phyloP scores from a whole-genome alignment of 2,888 invertebrate species.

The Drosophila paramelanica region DNA sequence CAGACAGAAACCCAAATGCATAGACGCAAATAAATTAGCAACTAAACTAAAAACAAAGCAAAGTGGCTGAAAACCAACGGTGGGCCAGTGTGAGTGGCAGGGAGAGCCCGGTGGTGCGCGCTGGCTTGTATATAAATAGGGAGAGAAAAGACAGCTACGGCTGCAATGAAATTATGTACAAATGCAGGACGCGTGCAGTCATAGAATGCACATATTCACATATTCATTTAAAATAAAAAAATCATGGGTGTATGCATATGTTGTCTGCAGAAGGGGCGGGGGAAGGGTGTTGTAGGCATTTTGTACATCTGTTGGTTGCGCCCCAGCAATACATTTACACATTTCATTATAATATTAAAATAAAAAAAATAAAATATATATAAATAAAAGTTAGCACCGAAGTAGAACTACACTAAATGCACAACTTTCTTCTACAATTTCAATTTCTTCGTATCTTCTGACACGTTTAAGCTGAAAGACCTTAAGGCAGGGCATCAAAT shows the following conservation, averaged over 20 bases:
- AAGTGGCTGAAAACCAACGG: conserved; percentile 29
- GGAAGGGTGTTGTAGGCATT: background rate
- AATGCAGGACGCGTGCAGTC: conserved; percentile 56
- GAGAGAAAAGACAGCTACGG: conserved; percentile 13
- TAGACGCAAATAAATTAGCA: conserved; percentile 77
- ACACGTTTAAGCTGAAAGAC: background rate
- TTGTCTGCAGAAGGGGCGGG: background rate
- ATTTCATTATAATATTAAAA: conserved; percentile 51
- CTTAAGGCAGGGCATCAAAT: conserved; percentile 8
- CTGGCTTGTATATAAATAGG: conserved; percentile 29
- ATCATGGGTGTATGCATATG: conserved; percentile 1
- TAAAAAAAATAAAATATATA: conserved; percentile 5
- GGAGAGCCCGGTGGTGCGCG: conserved; percentile 2
- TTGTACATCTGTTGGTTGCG: conserved; percentile 21
- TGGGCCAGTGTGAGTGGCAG: background rate
- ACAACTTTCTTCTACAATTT: background rate
- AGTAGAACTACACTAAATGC: background rate
- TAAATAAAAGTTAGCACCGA: background rate
- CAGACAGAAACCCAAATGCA: conserved; percentile 62
- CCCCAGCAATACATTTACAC: conserved; percentile 56
- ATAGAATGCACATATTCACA: conserved; percentile 36
- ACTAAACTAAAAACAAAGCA: conserved; percentile 69
- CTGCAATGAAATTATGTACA: conserved; percentile 68
- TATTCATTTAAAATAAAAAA: conserved; percentile 23
- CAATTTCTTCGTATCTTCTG: background rate